phyloP scores from a whole-genome alignment of 2,888 invertebrate species.

The Andricus quercusramuli region DNA sequence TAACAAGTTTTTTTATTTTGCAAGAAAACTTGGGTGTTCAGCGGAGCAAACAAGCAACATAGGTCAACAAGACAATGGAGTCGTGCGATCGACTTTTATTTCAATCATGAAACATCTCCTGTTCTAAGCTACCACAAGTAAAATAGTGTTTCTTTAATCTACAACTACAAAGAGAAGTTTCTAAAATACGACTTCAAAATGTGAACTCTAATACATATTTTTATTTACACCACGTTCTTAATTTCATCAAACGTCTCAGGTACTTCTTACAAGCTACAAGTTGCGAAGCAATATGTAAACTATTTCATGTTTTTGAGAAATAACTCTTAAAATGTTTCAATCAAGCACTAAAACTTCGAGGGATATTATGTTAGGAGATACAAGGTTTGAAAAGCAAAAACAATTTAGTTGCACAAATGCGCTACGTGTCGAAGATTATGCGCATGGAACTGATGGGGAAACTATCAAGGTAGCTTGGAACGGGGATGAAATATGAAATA shows the following conservation, averaged over 20 bases:
- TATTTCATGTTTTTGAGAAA: background rate
- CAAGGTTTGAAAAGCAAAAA: constrained; percentile 15
- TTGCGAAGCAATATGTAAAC: background rate
- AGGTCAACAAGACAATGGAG: constrained; percentile 35
- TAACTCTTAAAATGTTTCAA: background rate
- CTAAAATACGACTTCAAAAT: background rate
- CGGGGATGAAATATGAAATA: constrained; percentile 41
- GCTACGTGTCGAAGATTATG: constrained; percentile 23
- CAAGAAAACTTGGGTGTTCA: constrained; percentile 18
- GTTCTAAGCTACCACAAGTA: constrained; percentile 39
- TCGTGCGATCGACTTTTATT: constrained; percentile 27
- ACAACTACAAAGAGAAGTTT: constrained; percentile 1
- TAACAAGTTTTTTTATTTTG: background rate
- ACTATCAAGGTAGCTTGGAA: constrained; percentile 39
- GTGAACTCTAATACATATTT: background rate
- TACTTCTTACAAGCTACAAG: background rate
- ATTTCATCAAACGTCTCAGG: background rate
- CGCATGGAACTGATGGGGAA: constrained; percentile 15
- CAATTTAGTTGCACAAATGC: constrained; percentile 10
- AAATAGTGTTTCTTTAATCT: background rate
- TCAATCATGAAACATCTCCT: constrained; percentile 35
- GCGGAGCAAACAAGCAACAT: constrained; percentile 31
- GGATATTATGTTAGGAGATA: constrained; percentile 16
- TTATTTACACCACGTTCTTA: background rate
- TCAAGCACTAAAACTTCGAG: background rate